These are phyloP conservation scores for Tupaia tana DNA, from an alignment of 2,113 vertebrate genomes.

Conservation along the genomic window DNA sequence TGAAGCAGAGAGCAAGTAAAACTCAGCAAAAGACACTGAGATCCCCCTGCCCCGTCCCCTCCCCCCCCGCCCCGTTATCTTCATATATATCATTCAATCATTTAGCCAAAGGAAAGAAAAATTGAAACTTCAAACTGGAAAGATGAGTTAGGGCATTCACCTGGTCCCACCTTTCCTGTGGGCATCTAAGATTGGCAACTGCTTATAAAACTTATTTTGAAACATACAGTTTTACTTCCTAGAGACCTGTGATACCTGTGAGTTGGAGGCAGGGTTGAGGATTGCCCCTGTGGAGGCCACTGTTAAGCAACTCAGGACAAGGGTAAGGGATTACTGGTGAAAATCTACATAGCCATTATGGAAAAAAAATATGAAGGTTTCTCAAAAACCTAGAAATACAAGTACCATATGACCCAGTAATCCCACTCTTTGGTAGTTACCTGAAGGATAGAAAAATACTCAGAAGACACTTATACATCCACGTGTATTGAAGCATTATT, in stretches of 20 bases:
- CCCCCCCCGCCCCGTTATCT: not conserved
- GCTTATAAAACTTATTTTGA: not conserved
- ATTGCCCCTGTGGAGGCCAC: not conserved
- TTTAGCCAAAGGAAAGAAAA: not conserved
- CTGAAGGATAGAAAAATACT: no score
- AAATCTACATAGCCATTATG: no score
- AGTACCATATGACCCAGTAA: no score
- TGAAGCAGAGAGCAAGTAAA: not conserved
- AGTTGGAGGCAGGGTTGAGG: no score
- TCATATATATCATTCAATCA: not conserved
- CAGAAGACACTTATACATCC: no score
- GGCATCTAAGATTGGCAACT: not conserved
- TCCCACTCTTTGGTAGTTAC: no score
- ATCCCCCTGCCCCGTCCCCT: rapidly evolving
- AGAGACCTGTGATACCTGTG: not conserved
- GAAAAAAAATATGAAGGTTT: no score
- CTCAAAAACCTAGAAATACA: no score
- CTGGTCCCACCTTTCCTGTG: not conserved
- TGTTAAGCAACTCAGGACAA: not conserved
- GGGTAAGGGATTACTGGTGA: not conserved
- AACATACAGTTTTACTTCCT: not conserved
- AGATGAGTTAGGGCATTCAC: not conserved
- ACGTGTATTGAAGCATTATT: no score
- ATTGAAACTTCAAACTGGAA: conserved; percentile 19
- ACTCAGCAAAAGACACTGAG: not conserved